Evolutionary conservation across 2,113 vertebrate species (phyloP), one percentile per base, ranked within the genome.

Genomic region (Piliocolobus tephrosceles): DNA sequence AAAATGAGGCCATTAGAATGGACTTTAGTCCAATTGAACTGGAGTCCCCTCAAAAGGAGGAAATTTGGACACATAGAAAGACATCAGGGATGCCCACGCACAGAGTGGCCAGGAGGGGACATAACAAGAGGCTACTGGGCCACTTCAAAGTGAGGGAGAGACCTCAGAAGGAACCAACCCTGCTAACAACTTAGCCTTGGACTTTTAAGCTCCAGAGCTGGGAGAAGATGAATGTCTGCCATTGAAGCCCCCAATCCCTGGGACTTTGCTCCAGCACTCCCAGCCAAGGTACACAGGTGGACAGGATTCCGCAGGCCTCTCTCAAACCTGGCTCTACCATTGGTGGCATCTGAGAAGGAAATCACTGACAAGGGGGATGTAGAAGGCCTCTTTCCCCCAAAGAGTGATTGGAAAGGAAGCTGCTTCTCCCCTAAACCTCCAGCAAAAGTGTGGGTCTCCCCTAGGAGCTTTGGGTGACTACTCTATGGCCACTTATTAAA

Each of bases 241-340:
- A 4, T 4, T 6, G 45, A 17, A 8, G 35, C 5, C 40, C 38
- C 47, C 32, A 3, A 43, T 7, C 20, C 10, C 1, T 1, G 6
- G 43, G 8, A 0, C 25, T 47, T 2, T 6, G 25, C 4, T 2
- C 2, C 2, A 4, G 66, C 14, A 2, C 11, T 61, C 0, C 1
- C 2, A 1, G 50, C 32, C 22, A 30, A 6, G 3, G 66, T 2
- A 45, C 22, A 8, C 7, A 16, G 66, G 8, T 0, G 3, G 3
- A 16, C 25, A 11, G 90, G 25, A 2, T 3, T 23, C 58, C 4
- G 25, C 17, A 17, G 40, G 11, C 27, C 68, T 55, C 45, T 18
- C 18, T 47, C 23, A 7, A 43, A 32, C 40, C 17, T 4, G 18
- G 17, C 30, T 58, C 78, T 52, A 27, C 58, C 18, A 10, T 3